Base-by-base conservation (phyloP, 2,113 vertebrate genomes). In the Lichenostomus cassidix region DNA sequence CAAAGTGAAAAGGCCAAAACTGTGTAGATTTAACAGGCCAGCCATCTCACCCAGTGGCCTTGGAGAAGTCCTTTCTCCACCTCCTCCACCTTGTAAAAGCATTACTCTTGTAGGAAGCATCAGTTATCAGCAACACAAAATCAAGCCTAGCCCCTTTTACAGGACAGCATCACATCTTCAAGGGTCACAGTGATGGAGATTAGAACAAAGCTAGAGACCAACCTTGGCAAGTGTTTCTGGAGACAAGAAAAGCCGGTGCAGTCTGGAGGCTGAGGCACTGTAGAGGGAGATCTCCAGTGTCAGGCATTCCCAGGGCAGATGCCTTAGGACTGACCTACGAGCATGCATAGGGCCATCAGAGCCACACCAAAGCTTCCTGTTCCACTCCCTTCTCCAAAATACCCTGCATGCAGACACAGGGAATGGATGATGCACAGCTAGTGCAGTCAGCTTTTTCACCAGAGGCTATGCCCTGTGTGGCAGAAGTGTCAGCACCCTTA, bases 321-420 rank as follows among this genome's bases (percentile, higher is more conserved):
- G 47, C 18, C 29, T 50, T 37, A 25, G 13, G 29, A 42, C 41
- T 15, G 12, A 71, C 15, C 58, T 23, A 13, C 5, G 37, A 63
- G 47, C 1, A 0, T 12, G 29, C 29, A 24, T 0, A 2, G 15
- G 31, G 53, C 13, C n/a, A 27, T n/a, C 28, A 70, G 50, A 65
- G 50, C 15, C 12, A 47, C 20, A n/a, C 8, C 2, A 1, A 74
- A 46, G 24, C 18, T 47, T 73, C 31, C 56, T 62, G 11, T 52
- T 82, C n/a, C 31, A 4, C 25, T 33, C 7, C 12, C 9, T 49
- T 56, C 47, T 70, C 37, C 46, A 62, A 62, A 47, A 79, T 5
- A 47, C 7, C 41, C 60, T 27, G 20, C 24, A 23, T 2, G 2
- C 7, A n/a, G 60, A 47, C 20, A 73, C 19, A 21, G 33, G 16